Conservation (phyloP, 2,888 invertebrate species). For the Leucophenga maculata region DNA sequence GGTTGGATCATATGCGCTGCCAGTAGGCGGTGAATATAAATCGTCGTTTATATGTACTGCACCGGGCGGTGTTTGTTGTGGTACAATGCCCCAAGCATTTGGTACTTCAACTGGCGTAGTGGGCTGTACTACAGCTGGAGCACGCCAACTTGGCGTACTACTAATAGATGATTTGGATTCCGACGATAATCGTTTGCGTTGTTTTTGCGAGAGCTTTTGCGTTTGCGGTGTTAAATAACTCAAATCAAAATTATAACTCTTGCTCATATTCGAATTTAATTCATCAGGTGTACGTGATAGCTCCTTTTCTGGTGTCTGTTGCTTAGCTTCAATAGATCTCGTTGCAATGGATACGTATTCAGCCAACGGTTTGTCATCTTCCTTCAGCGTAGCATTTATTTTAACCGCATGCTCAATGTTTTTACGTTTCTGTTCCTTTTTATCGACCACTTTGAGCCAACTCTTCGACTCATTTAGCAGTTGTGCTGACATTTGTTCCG, state of each 20-base stretch:
- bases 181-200: conserved; percentile 74
- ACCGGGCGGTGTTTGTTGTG: conserved; percentile 41
- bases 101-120: conserved; percentile 53
- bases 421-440: conserved; percentile 72
- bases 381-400: conserved; percentile 72
- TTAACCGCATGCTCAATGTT: conserved; percentile 50
- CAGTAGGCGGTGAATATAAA: conserved; percentile 48
- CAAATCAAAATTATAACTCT: conserved; percentile 63
- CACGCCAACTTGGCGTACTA: conserved; percentile 55
- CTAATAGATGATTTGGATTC: conserved; percentile 58
- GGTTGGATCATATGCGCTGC: conserved; percentile 57
- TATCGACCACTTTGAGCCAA: conserved; percentile 71
- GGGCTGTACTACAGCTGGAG: conserved; percentile 31
- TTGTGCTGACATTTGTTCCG: conserved; percentile 39
- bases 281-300: conserved; percentile 34
- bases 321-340: not conserved
- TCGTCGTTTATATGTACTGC: conserved; percentile 32
- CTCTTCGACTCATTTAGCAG: conserved; percentile 57
- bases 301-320: conserved; percentile 41
- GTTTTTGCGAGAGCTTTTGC: conserved; percentile 75
- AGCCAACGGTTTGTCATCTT: conserved; percentile 73
- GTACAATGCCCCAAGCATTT: conserved; percentile 64
- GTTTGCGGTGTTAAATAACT: conserved; percentile 64
- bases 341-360: conserved; percentile 70
- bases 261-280: conserved; percentile 37